Conservation (phyloP, 2,113 vertebrate genomes). For the Corythornis madagascariensis region DNA sequence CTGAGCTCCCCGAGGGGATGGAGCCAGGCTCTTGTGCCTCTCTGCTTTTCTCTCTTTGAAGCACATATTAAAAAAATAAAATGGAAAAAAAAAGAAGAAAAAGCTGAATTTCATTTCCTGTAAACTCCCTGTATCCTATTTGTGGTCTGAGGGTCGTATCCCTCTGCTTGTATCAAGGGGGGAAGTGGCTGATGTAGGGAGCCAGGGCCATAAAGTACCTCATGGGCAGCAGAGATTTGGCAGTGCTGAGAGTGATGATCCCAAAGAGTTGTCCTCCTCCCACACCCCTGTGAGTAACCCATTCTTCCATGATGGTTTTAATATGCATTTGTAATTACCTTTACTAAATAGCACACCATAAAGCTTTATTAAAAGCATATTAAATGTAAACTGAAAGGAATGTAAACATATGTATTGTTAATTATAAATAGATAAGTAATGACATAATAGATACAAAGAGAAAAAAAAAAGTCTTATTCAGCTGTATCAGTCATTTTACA, state of each 20-base stretch:
- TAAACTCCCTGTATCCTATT: not conserved
- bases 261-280: slow-evolving; percentile 54
- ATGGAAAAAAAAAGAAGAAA: not conserved
- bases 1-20: not conserved
- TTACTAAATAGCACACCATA: slow-evolving; percentile 90
- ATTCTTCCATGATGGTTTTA: slow-evolving; percentile 75
- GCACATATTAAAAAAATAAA: not conserved
- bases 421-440: slow-evolving; percentile 94
- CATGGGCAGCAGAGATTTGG: slow-evolving; percentile 31
- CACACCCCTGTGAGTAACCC: slow-evolving; percentile 69
- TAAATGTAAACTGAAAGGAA: slow-evolving; percentile 99
- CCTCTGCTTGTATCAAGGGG: slow-evolving; percentile 26
- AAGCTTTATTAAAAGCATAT: slow-evolving; percentile 94
- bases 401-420: slow-evolving; percentile 99
- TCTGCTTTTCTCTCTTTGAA: slow-evolving; percentile 23
- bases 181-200: slow-evolving; percentile 63
- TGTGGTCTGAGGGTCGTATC: not conserved
- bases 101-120: not conserved
- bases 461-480: slow-evolving; percentile 82
- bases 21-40: not conserved
- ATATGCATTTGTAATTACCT: slow-evolving; percentile 89
- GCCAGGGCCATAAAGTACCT: slow-evolving; percentile 19
- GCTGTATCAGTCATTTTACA: slow-evolving; percentile 89
- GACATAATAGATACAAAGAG: slow-evolving; percentile 75
- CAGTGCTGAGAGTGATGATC: slow-evolving; percentile 65